Conservation (phyloP, 2,113 vertebrate species). For the Hiodon tergisus region DNA sequence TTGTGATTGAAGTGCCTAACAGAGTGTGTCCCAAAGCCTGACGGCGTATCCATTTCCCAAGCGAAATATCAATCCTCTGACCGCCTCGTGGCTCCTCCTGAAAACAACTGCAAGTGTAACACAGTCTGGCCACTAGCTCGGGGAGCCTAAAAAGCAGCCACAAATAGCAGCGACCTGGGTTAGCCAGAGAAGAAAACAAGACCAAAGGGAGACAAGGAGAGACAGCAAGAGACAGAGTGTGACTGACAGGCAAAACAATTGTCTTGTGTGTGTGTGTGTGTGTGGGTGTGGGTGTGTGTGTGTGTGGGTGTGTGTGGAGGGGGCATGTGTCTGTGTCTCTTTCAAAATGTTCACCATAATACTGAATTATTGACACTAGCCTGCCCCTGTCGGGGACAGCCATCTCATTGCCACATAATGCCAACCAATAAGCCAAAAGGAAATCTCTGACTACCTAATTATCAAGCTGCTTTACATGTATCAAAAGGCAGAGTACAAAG, state of each 20-base stretch:
- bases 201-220: not conserved
- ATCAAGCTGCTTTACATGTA: not conserved
- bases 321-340: not conserved
- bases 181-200: not conserved
- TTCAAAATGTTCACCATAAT: constrained; percentile 2
- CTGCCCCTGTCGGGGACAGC: constrained; percentile 14
- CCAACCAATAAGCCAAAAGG: constrained; percentile 11
- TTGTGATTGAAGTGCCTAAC: not conserved
- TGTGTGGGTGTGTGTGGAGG: not conserved
- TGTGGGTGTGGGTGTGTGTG: constrained; percentile 8
- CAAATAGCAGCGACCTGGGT: not conserved
- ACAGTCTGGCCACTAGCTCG: constrained; percentile 4
- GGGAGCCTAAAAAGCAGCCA: not conserved
- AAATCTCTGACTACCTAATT: constrained; percentile 3
- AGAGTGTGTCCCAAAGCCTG: not conserved
- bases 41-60: not conserved
- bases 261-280: not conserved
- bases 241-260: not conserved
- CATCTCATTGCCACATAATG: not conserved
- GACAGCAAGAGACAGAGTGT: not conserved
- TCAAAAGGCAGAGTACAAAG: not conserved
- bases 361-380: not conserved
- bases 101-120: constrained; percentile 12
- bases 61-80: constrained; percentile 14
- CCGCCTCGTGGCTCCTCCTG: not conserved